phyloP scores from a whole-genome alignment of 2,888 invertebrate species.

The Ophioninae sp. region DNA sequence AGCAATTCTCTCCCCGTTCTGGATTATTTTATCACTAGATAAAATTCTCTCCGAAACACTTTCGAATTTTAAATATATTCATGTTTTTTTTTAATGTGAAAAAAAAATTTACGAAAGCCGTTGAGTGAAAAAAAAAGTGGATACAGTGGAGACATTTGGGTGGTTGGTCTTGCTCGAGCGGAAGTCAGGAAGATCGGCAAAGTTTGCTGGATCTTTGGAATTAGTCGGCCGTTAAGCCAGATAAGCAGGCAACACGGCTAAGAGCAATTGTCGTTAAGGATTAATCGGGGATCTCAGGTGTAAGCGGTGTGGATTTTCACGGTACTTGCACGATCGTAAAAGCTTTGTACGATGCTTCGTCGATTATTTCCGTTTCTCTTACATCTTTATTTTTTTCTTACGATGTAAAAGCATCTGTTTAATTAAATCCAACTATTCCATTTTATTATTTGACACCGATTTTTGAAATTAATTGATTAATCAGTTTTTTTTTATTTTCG shows the following conservation, averaged over 20 bases:
- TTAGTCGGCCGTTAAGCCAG: conserved; percentile 80
- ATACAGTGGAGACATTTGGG: background rate
- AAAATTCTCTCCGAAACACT: background rate
- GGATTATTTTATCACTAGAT: background rate
- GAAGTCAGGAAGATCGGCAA: conserved; percentile 66
- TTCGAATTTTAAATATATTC: background rate
- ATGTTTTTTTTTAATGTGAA: background rate
- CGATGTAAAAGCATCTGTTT: background rate
- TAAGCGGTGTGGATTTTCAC: conserved; percentile 18
- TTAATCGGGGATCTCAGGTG: conserved; percentile 63
- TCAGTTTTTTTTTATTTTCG: background rate
- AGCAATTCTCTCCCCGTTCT: background rate
- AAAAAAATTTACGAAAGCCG: background rate
- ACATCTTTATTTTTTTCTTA: background rate
- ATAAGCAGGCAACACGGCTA: conserved; percentile 79
- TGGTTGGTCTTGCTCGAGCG: conserved; percentile 57
- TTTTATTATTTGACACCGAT: background rate
- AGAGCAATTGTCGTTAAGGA: conserved; percentile 77
- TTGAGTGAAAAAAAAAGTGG: background rate
- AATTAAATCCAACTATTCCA: no score
- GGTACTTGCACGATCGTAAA: conserved; percentile 13
- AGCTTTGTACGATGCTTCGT: background rate
- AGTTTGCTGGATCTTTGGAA: conserved; percentile 78
- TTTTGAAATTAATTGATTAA: background rate
- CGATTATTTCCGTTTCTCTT: background rate